Evolutionary conservation across 2,797 vertebrate species (phyloP).

Genomic region (Lepus townsendii): DNA sequence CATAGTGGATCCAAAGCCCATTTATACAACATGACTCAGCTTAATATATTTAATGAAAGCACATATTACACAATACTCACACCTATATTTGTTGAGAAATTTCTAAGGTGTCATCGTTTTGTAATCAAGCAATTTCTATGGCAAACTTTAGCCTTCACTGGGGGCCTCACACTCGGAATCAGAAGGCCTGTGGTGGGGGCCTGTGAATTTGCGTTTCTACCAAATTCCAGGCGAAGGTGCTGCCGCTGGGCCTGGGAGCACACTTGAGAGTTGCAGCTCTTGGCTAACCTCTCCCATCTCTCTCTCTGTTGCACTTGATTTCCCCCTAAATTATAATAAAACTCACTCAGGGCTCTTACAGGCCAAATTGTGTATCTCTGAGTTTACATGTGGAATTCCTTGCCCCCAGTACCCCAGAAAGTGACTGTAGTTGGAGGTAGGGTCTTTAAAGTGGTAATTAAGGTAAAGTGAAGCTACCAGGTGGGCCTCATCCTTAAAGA

Average conservation of each 20-base stretch:
- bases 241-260: background rate
- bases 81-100: background rate
- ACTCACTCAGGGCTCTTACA: background rate
- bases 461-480: background rate
- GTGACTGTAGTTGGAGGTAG: background rate
- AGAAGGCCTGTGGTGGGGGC: fast-evolving
- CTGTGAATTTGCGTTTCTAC: background rate
- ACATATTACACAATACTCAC: background rate
- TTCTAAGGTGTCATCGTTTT: background rate
- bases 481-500: background rate
- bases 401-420: background rate
- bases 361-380: background rate
- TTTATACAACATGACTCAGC: constrained; percentile 57
- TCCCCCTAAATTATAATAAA: background rate
- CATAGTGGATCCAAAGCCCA: constrained; percentile 1
- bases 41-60: constrained; percentile 30
- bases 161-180: background rate
- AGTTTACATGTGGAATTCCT: background rate
- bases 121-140: background rate
- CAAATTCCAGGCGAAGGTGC: background rate
- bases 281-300: background rate
- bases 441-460: background rate
- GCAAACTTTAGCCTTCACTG: background rate
- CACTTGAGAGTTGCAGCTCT: background rate
- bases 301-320: background rate